These are phyloP conservation scores for Pelagia noctiluca DNA, from an alignment of 30 jellyfish, hydroid and myxozoan species.

Conservation along the genomic window DNA sequence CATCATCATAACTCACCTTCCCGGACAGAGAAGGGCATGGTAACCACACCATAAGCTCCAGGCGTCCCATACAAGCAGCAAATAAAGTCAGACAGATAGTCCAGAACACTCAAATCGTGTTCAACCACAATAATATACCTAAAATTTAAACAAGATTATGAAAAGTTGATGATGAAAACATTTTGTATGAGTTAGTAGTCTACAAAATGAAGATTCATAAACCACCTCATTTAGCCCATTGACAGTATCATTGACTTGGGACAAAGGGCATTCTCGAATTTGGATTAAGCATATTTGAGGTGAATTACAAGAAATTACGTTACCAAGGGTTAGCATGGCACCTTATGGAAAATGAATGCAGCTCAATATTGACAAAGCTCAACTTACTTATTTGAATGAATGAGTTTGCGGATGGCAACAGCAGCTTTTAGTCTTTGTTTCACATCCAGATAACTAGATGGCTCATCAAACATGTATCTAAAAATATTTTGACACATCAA, in stretches of 20 bases:
- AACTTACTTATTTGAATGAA: conserved; percentile 76
- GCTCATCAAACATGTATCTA: conserved; percentile 99
- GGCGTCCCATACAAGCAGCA: conserved; percentile 97
- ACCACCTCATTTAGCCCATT: no score
- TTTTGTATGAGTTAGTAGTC: no score
- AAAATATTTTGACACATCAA: not conserved
- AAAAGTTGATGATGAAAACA: no score
- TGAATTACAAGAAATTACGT: no score
- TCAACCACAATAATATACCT: conserved; percentile 96
- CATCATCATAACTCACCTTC: conserved; percentile 75
- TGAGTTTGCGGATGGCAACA: conserved; percentile 82
- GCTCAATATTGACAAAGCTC: not conserved
- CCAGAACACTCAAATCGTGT: conserved; percentile 98
- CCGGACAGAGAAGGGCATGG: conserved; percentile 98
- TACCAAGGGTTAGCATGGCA: no score
- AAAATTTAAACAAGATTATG: not conserved
- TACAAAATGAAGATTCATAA: no score
- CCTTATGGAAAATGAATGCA: no score
- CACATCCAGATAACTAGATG: conserved; percentile 98
- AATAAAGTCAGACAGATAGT: conserved; percentile 91
- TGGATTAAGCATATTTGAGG: no score
- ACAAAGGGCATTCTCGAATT: no score
- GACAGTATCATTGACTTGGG: no score
- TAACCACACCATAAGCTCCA: conserved; percentile 98
- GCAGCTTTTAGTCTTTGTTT: conserved; percentile 98